Evolutionary conservation across 2,888 invertebrate genomes (phyloP).

Genomic region (Archips xylosteana): DNA sequence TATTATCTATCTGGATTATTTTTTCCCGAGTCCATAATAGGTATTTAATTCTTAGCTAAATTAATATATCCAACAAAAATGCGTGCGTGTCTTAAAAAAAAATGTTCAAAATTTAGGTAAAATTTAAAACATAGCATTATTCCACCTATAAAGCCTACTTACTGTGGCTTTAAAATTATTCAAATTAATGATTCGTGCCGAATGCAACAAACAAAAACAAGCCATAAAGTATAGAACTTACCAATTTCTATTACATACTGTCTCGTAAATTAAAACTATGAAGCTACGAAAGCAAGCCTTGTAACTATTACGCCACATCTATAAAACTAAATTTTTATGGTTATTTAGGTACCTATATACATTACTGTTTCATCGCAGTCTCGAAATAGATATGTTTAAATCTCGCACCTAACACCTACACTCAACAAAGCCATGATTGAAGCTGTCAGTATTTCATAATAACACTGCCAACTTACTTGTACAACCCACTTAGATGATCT

Average conservation of each 20-base stretch:
- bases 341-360: slow-evolving; percentile 31
- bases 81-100: no score
- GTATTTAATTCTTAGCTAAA: no score
- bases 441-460: slow-evolving; percentile 59
- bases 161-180: no score
- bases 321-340: slow-evolving; percentile 31
- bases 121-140: no score
- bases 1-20: no score
- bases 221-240: slow-evolving; percentile 20
- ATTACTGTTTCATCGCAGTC: slow-evolving; percentile 35
- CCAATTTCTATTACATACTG: slow-evolving; percentile 21
- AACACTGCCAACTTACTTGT: slow-evolving; percentile 47
- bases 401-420: slow-evolving; percentile 53
- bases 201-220: slow-evolving; percentile 5
- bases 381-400: slow-evolving; percentile 46
- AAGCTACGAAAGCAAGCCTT: slow-evolving; percentile 8
- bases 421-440: slow-evolving; percentile 60
- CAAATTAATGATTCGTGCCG: background rate
- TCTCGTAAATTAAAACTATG: slow-evolving; percentile 8
- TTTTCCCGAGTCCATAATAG: no score
- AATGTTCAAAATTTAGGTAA: no score
- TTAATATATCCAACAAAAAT: no score
- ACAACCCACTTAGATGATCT: background rate
- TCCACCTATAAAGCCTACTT: no score
- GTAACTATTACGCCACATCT: slow-evolving; percentile 14